Conservation (phyloP, 2,888 invertebrate genomes). For the Silvanus unidentatus region DNA sequence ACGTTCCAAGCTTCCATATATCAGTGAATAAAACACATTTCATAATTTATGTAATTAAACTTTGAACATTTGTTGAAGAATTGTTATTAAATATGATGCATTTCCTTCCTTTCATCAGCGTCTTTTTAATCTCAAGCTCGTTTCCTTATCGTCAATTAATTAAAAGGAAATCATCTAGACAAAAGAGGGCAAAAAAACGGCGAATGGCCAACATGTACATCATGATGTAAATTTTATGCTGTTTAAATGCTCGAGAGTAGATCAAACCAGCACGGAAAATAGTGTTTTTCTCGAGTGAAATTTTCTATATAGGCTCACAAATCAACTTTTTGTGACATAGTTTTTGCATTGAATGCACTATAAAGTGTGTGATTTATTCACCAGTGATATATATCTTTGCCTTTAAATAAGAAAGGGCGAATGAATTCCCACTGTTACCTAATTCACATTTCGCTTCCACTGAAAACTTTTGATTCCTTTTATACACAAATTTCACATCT, state of each 20-base stretch:
- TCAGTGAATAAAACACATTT: too few relatives aligned
- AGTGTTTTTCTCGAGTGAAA: constrained; percentile 19
- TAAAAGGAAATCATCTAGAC: too few relatives aligned
- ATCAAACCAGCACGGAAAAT: neutral
- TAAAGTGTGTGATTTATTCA: constrained; percentile 33
- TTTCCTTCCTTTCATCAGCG: too few relatives aligned
- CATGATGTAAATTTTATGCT: neutral
- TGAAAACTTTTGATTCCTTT: neutral
- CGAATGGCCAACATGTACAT: neutral
- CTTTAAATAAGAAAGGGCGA: constrained; percentile 30
- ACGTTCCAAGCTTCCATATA: too few relatives aligned
- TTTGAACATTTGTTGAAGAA: too few relatives aligned
- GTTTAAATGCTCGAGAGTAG: neutral
- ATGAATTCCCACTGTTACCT: constrained; percentile 25
- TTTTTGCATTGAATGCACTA: constrained; percentile 33
- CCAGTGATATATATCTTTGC: constrained; percentile 28
- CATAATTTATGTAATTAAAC: too few relatives aligned
- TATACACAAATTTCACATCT: too few relatives aligned
- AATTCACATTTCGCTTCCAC: constrained; percentile 26
- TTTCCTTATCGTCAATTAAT: too few relatives aligned
- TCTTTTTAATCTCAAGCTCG: too few relatives aligned
- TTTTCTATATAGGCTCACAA: constrained; percentile 31
- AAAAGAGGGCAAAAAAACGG: too few relatives aligned
- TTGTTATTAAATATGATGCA: too few relatives aligned
- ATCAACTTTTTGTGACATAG: constrained; percentile 29